A percentile compares a stretch with the other conserved stretches of the same genome.
Conservation (phyloP, 2,113 vertebrate species). For the Ageneiosus marmoratus region DNA sequence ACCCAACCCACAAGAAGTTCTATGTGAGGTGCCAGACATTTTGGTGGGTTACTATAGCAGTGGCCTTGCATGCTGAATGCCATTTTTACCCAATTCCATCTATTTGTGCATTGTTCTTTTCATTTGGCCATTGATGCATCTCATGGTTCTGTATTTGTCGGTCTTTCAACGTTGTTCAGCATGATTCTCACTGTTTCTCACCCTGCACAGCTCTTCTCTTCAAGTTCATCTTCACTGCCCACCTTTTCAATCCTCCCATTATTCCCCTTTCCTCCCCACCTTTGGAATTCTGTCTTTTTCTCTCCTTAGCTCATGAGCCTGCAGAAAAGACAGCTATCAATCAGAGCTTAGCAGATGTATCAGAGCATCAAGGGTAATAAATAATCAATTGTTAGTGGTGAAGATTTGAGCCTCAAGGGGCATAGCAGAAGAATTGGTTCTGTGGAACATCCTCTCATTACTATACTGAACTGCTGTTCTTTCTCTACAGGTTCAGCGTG, state of each 20-base stretch:
- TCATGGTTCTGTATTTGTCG: not conserved
- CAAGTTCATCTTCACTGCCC: not conserved
- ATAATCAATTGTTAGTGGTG: conserved; percentile 51
- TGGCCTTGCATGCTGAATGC: not conserved
- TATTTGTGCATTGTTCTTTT: not conserved
- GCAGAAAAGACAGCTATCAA: conserved; percentile 38
- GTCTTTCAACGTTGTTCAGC: conserved; percentile 1
- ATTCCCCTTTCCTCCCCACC: conserved; percentile 29
- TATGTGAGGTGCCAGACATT: not conserved
- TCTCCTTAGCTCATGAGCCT: conserved; percentile 27
- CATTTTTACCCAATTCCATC: not conserved
- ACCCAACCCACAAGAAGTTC: conserved; percentile 11
- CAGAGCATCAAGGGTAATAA: conserved; percentile 44
- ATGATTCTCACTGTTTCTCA: not conserved
- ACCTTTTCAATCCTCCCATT: not conserved
- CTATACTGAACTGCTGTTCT: not conserved
- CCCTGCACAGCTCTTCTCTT: not conserved
- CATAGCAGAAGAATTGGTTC: conserved; percentile 11
- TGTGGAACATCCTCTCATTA: not conserved
- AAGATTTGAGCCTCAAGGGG: conserved; percentile 47
- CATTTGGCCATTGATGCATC: not conserved
- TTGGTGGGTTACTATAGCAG: not conserved
- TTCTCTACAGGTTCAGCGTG: not conserved
- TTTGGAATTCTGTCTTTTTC: conserved; percentile 22
- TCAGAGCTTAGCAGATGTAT: conserved; percentile 34